These are phyloP conservation scores for Ceratina calcarata DNA, from an alignment of 1,140 invertebrate genomes.

Conservation along the genomic window DNA sequence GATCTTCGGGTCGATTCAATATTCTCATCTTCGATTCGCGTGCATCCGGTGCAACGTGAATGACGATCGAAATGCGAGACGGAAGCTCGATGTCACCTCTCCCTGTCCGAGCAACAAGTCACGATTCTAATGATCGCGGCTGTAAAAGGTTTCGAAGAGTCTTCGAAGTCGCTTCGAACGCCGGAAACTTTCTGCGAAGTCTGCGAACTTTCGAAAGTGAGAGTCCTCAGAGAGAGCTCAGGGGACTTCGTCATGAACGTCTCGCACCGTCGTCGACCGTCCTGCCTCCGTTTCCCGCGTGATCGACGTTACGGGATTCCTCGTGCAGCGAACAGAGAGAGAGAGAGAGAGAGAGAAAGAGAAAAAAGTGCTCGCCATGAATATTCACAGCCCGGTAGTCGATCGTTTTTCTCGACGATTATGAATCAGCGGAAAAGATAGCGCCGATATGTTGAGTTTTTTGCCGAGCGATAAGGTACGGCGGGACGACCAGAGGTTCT, in stretches of 20 bases:
- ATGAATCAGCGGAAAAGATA: conserved; percentile 26
- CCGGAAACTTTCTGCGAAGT: conserved; percentile 2
- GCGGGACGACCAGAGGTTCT: conserved; percentile 16
- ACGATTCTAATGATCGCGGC: conserved; percentile 40
- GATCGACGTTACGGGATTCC: conserved; percentile 1
- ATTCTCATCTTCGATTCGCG: background rate
- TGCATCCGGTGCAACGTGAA: no score
- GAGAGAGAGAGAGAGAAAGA: no score
- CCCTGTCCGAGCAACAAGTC: conserved; percentile 24
- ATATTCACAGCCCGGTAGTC: conserved; percentile 5
- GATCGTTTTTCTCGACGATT: background rate
- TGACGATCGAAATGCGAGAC: background rate
- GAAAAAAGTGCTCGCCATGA: background rate
- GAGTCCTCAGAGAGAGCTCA: conserved; percentile 4
- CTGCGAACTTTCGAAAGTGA: conserved; percentile 6
- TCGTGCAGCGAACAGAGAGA: background rate
- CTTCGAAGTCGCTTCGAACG: background rate
- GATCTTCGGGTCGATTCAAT: background rate
- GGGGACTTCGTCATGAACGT: conserved; percentile 34
- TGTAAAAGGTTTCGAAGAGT: conserved; percentile 22
- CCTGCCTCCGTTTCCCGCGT: background rate
- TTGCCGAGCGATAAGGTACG: conserved; percentile 26
- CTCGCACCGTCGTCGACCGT: conserved; percentile 11
- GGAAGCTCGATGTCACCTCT: background rate
- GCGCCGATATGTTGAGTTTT: conserved; percentile 32